A percentile compares a stretch with the other conserved stretches of the same genome.
Evolutionary conservation across 2,797 vertebrate genomes (phyloP).

Genomic region (Todus mexicanus): DNA sequence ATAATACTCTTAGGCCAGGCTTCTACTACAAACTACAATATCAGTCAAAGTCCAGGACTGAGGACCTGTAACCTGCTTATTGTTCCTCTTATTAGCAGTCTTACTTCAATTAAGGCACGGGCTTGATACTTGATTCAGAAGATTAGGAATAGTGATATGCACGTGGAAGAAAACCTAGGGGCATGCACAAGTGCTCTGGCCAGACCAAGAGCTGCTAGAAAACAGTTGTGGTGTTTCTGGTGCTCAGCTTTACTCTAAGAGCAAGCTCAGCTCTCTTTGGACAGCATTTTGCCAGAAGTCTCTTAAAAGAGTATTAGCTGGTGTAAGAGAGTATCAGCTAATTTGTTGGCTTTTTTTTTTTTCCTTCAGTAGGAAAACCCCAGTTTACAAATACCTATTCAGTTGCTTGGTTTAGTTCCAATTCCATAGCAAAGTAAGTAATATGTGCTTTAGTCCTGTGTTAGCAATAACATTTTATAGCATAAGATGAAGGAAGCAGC

Average conservation of each 20-base stretch:
- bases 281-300: background rate
- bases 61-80: background rate
- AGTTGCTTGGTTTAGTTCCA: background rate
- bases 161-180: background rate
- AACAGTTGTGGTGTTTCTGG: background rate
- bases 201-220: background rate
- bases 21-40: no score
- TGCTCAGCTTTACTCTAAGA: background rate
- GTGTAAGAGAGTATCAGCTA: background rate
- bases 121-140: background rate
- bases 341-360: background rate
- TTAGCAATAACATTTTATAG: background rate
- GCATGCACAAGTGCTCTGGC: background rate
- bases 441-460: background rate
- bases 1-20: background rate
- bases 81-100: background rate
- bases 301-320: background rate
- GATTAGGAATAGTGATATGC: background rate
- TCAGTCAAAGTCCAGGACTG: background rate
- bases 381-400: background rate
- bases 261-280: background rate
- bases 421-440: background rate
- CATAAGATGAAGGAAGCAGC: background rate
- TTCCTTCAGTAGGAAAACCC: background rate
- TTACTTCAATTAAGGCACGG: background rate